Evolutionary conservation across 2,113 vertebrate species (phyloP).

Genomic region (Eretmochelys imbricata): DNA sequence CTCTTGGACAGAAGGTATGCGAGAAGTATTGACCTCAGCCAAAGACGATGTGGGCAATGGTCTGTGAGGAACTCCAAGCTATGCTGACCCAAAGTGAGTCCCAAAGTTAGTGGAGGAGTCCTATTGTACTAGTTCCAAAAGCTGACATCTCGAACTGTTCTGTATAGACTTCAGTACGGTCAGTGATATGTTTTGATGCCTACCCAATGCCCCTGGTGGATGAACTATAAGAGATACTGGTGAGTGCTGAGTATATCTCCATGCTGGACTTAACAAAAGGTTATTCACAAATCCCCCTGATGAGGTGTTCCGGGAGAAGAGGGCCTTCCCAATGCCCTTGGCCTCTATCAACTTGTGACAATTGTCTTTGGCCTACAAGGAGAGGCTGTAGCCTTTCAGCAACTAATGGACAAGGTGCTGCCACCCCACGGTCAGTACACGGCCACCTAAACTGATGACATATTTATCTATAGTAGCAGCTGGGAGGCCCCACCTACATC

Average conservation of each 20-base stretch:
- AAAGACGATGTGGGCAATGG: too few species aligned
- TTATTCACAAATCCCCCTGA: too few species aligned
- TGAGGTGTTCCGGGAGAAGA: too few species aligned
- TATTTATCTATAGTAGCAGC: not conserved
- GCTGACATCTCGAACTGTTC: not conserved
- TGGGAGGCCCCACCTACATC: too few species aligned
- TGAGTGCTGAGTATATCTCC: not conserved
- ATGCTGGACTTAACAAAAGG: too few species aligned
- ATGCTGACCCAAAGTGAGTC: not conserved
- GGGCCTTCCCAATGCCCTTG: too few species aligned
- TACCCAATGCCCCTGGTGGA: too few species aligned
- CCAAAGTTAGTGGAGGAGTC: not conserved
- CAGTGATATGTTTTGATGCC: too few species aligned
- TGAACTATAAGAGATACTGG: not conserved
- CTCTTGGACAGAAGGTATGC: not conserved
- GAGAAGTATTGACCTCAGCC: not conserved
- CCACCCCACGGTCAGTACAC: too few species aligned
- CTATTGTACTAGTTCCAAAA: not conserved
- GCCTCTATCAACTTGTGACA: too few species aligned
- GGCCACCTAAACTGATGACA: too few species aligned
- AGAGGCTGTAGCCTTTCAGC: not conserved
- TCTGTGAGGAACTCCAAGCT: not conserved
- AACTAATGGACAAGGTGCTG: not conserved
- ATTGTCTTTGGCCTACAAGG: not conserved
- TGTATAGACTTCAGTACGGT: not conserved